phyloP scores from a whole-genome alignment of 2,888 invertebrate species.

The Sicus ferrugineus region DNA sequence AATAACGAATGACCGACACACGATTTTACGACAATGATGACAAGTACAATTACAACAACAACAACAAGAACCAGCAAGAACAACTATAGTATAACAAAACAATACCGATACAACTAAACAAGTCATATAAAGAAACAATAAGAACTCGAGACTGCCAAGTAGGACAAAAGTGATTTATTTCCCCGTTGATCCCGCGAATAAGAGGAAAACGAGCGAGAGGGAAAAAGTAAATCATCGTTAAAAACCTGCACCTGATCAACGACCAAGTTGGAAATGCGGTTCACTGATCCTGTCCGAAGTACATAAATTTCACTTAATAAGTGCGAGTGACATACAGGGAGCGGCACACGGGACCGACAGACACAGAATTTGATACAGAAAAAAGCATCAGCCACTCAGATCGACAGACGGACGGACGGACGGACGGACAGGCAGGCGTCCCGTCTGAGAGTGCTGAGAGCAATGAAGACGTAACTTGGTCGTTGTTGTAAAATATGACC shows the following conservation, averaged over 20 bases:
- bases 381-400: no score
- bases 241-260: conserved; percentile 9
- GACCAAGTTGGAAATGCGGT: conserved; percentile 10
- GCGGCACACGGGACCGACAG: background rate
- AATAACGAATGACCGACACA: conserved; percentile 51
- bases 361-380: no score
- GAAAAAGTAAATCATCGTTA: background rate
- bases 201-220: background rate
- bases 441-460: background rate
- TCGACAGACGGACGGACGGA: background rate
- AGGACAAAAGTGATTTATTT: background rate
- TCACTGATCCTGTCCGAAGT: conserved; percentile 19
- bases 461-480: background rate
- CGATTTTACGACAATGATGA: conserved; percentile 55
- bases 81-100: background rate
- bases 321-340: conserved; percentile 14
- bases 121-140: background rate
- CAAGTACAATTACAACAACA: conserved; percentile 47
- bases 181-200: background rate
- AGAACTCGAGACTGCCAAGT: no score
- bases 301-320: conserved; percentile 29
- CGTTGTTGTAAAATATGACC: conserved; percentile 1
- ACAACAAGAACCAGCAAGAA: conserved; percentile 13
- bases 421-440: background rate
- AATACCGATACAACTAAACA: background rate